phyloP scores from a whole-genome alignment of 2,888 invertebrate species.

The Limnephilus auricula region DNA sequence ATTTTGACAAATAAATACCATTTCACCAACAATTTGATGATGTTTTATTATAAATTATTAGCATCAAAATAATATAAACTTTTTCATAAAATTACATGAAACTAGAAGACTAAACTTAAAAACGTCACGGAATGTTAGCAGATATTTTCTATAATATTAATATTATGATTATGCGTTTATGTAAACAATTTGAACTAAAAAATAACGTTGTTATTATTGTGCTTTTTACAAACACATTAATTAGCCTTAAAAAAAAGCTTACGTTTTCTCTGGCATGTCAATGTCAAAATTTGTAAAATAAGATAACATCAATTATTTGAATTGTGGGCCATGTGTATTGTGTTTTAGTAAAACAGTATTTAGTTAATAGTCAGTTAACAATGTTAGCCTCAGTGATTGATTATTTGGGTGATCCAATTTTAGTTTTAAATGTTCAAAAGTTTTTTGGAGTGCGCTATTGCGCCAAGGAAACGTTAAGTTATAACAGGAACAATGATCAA shows the following conservation, averaged over 20 bases:
- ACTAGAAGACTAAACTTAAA: too few species aligned
- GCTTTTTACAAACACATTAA: neutral
- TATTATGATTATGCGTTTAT: too few species aligned
- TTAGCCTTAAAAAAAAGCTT: neutral
- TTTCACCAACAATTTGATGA: too few species aligned
- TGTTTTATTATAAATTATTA: too few species aligned
- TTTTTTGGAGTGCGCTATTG: constrained; percentile 83
- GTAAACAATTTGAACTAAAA: too few species aligned
- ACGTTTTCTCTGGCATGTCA: neutral
- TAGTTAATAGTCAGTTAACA: neutral
- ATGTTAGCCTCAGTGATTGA: constrained; percentile 50
- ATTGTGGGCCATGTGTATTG: neutral
- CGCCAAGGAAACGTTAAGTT: constrained; percentile 44
- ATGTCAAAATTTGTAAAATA: neutral
- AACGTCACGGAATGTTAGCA: too few species aligned
- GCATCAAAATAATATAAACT: too few species aligned
- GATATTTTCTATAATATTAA: too few species aligned
- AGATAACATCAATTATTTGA: neutral
- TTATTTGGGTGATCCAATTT: constrained; percentile 84
- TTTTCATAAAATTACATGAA: too few species aligned
- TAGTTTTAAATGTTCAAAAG: constrained; percentile 88
- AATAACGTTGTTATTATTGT: too few species aligned
- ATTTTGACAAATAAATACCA: too few species aligned
- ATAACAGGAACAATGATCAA: constrained; percentile 64
- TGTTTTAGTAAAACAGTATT: neutral